Percentiles rank a stretch among this genome's conserved stretches.
phyloP scores from a whole-genome alignment of 2,113 vertebrate genomes.

The Ancistrus triradiatus region DNA sequence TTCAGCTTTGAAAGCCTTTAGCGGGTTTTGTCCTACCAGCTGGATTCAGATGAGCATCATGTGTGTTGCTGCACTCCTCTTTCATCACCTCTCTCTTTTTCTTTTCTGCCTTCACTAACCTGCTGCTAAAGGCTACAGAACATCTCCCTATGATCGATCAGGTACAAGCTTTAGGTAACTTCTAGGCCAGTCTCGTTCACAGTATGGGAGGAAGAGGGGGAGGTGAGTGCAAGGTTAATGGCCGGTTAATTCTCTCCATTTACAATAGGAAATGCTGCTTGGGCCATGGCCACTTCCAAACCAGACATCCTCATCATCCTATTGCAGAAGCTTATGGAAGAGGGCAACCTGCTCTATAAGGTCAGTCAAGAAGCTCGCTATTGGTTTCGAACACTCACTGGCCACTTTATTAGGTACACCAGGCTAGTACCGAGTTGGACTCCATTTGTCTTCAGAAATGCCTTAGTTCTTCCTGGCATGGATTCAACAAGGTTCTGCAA shows the following conservation, averaged over 20 bases:
- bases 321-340: conserved; percentile 97
- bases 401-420: too few relatives aligned
- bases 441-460: too few relatives aligned
- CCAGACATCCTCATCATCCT: conserved; percentile 96
- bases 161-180: conserved; percentile 64
- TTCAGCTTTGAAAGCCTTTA: neutral
- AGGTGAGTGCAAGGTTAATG: neutral
- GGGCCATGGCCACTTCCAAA: conserved; percentile 99
- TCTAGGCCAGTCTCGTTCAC: conserved; percentile 32
- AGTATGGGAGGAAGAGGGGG: conserved; percentile 8
- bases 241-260: neutral
- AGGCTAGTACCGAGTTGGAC: too few relatives aligned
- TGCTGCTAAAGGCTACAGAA: conserved; percentile 67
- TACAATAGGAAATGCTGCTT: conserved; percentile 89
- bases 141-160: conserved; percentile 73
- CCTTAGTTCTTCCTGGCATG: too few relatives aligned
- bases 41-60: too few relatives aligned
- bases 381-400: too few relatives aligned
- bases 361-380: neutral
- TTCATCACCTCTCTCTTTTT: conserved; percentile 27
- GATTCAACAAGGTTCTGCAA: too few relatives aligned
- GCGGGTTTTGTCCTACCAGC: conserved; percentile 1
- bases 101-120: conserved; percentile 41
- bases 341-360: conserved; percentile 95
- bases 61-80: conserved; percentile 15